Evolutionary conservation across 2,888 invertebrate genomes (phyloP).

Genomic region (Eilema depressum): DNA sequence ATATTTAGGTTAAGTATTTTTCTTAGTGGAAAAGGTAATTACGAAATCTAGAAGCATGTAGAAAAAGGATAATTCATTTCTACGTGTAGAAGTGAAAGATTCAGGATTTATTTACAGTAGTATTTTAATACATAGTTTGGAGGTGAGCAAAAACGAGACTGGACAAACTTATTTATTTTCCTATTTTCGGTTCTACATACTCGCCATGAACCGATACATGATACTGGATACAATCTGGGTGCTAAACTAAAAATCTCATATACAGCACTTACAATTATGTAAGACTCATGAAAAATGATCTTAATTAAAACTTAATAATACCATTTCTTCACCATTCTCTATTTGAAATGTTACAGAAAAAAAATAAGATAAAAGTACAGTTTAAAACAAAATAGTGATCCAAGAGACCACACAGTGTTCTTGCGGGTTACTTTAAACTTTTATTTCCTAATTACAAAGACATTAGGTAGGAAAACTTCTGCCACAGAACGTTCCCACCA

Average conservation of each 20-base stretch:
- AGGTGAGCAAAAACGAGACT: too few relatives aligned
- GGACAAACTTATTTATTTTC: too few relatives aligned
- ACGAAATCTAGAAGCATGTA: neutral
- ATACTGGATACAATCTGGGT: neutral
- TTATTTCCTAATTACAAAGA: conserved; percentile 38
- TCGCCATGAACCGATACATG: too few relatives aligned
- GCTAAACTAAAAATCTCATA: neutral
- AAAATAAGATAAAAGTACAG: neutral
- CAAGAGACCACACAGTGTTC: conserved; percentile 12
- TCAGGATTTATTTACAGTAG: too few relatives aligned
- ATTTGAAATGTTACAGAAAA: neutral
- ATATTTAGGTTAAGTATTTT: conserved; percentile 9
- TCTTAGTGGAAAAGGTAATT: neutral
- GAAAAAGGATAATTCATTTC: neutral
- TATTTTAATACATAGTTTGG: too few relatives aligned
- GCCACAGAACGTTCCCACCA: conserved; percentile 17
- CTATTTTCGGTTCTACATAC: too few relatives aligned
- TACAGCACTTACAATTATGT: neutral
- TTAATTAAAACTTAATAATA: neutral
- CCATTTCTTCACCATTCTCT: neutral
- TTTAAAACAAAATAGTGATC: conserved; percentile 18
- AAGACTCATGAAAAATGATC: neutral
- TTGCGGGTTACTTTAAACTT: conserved; percentile 30
- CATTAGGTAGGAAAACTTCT: conserved; percentile 19
- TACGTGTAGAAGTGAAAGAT: neutral